phyloP scores from a whole-genome alignment of 1,140 invertebrate species.

The Pectinophora gossypiella region DNA sequence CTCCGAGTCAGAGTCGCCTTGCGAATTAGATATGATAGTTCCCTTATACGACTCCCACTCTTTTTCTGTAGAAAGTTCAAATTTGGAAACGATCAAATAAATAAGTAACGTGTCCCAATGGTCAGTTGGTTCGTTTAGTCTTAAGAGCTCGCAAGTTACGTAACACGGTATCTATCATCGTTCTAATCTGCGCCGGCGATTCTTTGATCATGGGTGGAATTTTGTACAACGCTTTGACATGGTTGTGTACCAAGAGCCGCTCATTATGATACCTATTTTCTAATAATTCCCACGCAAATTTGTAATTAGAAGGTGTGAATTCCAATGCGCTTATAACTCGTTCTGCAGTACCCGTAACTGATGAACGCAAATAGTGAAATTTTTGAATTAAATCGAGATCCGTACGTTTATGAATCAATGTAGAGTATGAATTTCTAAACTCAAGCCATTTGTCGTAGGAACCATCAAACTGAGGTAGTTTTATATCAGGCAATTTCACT shows the following conservation, averaged over 20 bases:
- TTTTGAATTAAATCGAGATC: constrained; percentile 5
- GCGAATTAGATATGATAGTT: neutral
- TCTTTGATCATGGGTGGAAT: neutral
- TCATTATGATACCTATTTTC: constrained; percentile 7
- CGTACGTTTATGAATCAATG: neutral
- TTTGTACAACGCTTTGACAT: constrained; percentile 4
- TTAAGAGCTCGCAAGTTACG: constrained; percentile 6
- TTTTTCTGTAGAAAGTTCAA: constrained; percentile 3
- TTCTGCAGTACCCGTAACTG: constrained; percentile 2
- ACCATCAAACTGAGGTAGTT: constrained; percentile 3
- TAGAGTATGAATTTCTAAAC: constrained; percentile 4
- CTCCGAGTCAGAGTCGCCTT: neutral
- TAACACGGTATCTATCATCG: constrained; percentile 5
- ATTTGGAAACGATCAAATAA: constrained; percentile 8
- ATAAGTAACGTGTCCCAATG: constrained; percentile 8
- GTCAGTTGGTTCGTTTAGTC: neutral
- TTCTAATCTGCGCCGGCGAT: constrained; percentile 6
- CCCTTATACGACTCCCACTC: constrained; percentile 9
- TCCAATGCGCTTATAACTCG: constrained; percentile 8
- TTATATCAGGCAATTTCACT: constrained; percentile 6
- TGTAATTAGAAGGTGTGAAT: constrained; percentile 8
- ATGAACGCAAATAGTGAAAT: constrained; percentile 6
- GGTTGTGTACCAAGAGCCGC: constrained; percentile 8
- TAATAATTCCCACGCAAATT: constrained; percentile 9
- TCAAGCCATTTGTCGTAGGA: constrained; percentile 4